Evolutionary conservation across 2,888 invertebrate genomes (phyloP), one percentile per base, ranked within the genome.

Genomic region (Papilio elwesi): DNA sequence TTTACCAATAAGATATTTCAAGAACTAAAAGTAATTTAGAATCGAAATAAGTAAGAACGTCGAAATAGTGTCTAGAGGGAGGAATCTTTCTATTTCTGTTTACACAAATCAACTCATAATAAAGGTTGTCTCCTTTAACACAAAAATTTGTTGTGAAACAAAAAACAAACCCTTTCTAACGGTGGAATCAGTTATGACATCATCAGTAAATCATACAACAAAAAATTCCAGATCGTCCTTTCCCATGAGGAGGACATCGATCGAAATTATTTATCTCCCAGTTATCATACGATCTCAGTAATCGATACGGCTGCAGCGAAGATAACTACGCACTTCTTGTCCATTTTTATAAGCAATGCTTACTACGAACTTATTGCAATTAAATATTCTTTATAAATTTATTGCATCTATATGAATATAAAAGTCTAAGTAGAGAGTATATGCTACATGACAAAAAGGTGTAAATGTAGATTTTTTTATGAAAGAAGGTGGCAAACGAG

Each of bases 281-380:
- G 82, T 88, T 90, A 91, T 90, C 90, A 82, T 74, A 77, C 83
- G 85, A 91, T 90, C 90, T 87, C 86, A 85, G 90, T 91, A 90
- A 90, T 90, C 88, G 90, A 90, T 79, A 80, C 73, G 70, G 67
- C 43, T 62, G 63, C 43, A 13, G 43, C 66, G 10, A 7, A 63
- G 51, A 43, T 53, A 43, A 43, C 43, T 71, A 66, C 59, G 51
- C 51, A 26, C 67, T 67, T 59, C 10, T 52, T 36, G 11, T 59
- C 16, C 1, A 67, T 67, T 67, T 59, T 16, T 47, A 72, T 72
- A 68, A 53, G 26, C 11, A 47, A 15, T 43, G 11, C n/a, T n/a
- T n/a, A n/a, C n/a, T n/a, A 63, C 47, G 53, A 59, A 59, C n/a
- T 71, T 71, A 71, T 66, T 66, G 71, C 66, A 66, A 66, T 26